Base-by-base conservation (phyloP, 2,797 vertebrate genomes). In the Pagetopsis macropterus region DNA sequence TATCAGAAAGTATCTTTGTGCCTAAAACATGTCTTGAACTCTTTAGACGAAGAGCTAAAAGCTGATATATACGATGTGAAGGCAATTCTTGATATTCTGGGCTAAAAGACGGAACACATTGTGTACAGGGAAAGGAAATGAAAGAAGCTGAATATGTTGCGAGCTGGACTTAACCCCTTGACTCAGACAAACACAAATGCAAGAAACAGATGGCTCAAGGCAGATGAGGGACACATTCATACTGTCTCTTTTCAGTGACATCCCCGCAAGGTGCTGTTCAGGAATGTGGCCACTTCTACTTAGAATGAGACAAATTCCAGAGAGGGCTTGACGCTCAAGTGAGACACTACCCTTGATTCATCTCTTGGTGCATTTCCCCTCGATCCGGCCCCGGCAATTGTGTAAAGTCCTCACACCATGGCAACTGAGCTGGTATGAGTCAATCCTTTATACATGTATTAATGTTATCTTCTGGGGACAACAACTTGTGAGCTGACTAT, bases 391-490 rank as follows among this genome's bases (percentile, higher is more conserved):
- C 76, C 46, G 74, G 78, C 78, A 45, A 84, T 89, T 84, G 89
- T 89, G 84, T 54, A 74, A 83, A 88, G 79, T 71, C 86, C 72
- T 65, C 78, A 85, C 76, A 56, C 93, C 92, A 95, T 94, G 91
- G 92, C 90, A 94, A 95, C 93, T 62, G 75, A 52, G 72, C 80
- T 82, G 92, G 92, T 89, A 93, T 93, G 94, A 94, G 92, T 92
- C 93, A 93, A 82, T 91, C 86, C 91, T 84, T 84, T 78, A 91
- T 92, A 92, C 89, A 92, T 87, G 90, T 89, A 89, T 91, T 88
- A 90, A 88, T 91, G 93, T 93, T 92, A 94, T 94, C 93, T 91
- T 89, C 85, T 57, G 49, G 74, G 81, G 84, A 80, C 83, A 86
- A 85, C 86, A 86, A 90, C 90, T 93, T 88, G 90, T 84, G 89